A percentile compares a stretch with the other conserved stretches of the same genome.
These are phyloP conservation scores for Podiceps cristatus DNA, from an alignment of 2,113 vertebrate species.

Conservation along the genomic window DNA sequence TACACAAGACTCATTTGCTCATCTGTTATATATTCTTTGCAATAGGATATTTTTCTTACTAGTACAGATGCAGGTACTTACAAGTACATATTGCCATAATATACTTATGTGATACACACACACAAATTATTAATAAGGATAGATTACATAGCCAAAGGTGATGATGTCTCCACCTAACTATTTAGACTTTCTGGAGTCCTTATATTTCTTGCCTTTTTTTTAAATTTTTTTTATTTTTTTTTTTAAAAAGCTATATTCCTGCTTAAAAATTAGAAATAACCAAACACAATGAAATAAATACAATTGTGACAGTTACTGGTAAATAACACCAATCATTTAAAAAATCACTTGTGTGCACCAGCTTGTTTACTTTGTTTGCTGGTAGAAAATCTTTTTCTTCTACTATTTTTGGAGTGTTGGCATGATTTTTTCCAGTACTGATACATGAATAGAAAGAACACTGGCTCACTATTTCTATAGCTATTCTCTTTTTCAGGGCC, in stretches of 20 bases:
- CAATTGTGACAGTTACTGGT: neutral
- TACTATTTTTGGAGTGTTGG: neutral
- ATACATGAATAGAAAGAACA: neutral
- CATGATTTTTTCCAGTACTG: neutral
- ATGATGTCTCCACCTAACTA: neutral
- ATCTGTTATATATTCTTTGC: neutral
- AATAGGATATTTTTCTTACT: neutral
- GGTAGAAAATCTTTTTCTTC: neutral
- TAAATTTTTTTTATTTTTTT: too few species aligned
- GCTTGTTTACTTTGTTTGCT: neutral
- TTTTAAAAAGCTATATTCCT: neutral
- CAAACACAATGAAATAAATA: neutral
- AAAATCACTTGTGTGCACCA: neutral
- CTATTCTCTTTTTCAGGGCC: neutral
- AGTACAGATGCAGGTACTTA: neutral
- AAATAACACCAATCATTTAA: neutral
- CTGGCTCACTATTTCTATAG: neutral
- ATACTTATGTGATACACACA: neutral
- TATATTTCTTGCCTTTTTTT: neutral
- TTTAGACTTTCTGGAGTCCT: neutral
- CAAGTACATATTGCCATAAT: neutral
- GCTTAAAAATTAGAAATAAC: neutral
- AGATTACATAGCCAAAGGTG: neutral
- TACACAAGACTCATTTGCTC: neutral
- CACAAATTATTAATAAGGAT: neutral